Conservation (phyloP, 2,797 vertebrate species). For the Percopsis omiscomaycus region DNA sequence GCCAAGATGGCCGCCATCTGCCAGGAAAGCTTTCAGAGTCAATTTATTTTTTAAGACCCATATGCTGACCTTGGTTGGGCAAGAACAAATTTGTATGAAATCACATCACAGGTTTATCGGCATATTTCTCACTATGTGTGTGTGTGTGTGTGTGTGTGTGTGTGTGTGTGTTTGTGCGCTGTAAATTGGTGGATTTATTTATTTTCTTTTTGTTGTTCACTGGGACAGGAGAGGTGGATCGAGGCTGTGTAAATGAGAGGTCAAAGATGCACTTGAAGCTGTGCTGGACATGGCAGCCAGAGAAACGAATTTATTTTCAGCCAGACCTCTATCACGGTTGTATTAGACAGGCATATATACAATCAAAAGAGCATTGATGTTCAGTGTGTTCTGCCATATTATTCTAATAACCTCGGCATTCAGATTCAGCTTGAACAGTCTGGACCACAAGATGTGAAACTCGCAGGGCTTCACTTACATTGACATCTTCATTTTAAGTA, state of each 20-base stretch:
- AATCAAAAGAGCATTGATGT: slow-evolving; percentile 7
- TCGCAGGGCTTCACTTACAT: slow-evolving; percentile 19
- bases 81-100: slow-evolving; percentile 70
- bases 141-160: slow-evolving; percentile 18
- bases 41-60: slow-evolving; percentile 82
- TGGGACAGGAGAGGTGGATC: slow-evolving; percentile 25
- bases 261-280: slow-evolving; percentile 38
- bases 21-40: slow-evolving; percentile 80
- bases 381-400: slow-evolving; percentile 18
- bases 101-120: slow-evolving; percentile 54
- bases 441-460: background rate
- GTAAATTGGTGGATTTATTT: slow-evolving; percentile 20
- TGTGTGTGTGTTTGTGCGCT: slow-evolving; percentile 18
- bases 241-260: slow-evolving; percentile 45
- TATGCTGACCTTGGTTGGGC: slow-evolving; percentile 73
- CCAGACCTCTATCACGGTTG: slow-evolving; percentile 1
- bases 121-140: slow-evolving; percentile 20
- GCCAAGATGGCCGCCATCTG: slow-evolving; percentile 85
- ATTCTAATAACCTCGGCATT: slow-evolving; percentile 18
- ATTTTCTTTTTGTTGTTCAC: slow-evolving; percentile 4
- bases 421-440: slow-evolving; percentile 1
- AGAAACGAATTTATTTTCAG: slow-evolving; percentile 29
- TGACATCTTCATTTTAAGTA: slow-evolving; percentile 53
- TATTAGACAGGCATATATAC: slow-evolving; percentile 12
- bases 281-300: slow-evolving; percentile 38